Base-by-base conservation (phyloP, 2,797 vertebrate genomes). In the Peromyscus melanophrys region DNA sequence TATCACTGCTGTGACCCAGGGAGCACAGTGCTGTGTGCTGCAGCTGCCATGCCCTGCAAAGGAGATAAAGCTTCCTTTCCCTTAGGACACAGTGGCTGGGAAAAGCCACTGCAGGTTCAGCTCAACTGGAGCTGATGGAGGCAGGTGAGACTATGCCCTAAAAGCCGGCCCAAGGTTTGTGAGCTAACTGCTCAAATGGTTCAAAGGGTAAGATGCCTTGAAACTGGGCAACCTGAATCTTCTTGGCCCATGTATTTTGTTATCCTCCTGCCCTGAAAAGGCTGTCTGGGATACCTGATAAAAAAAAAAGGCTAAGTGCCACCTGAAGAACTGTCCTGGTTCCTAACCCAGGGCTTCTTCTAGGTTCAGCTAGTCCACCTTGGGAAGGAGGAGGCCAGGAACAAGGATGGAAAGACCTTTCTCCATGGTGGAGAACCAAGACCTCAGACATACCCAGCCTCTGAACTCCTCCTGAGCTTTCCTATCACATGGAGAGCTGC, bases 61-160 rank as follows among this genome's bases (percentile, higher is more conserved):
- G 71, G 93, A 76, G 57, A 65, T 14, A 29, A 27, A 23, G 76
- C 0, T 8, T 31, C 19, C 57, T 34, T 82, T 52, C 9, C 67
- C 94, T 46, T 52, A 65, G 73, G 83, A 65, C 46, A 14, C 8
- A 17, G 86, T 0, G 34, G 37, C 69, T 78, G 67, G 10, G 80
- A 76, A 89, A 55, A 91, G 88, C 81, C 25, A 17, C 43, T 5
- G 52, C 16, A 43, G 84, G 34, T 16, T 55, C 69, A 69, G 0
- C 6, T 49, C n/a, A 43, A 25, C 0, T 0, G 67, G 67, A 52
- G 78, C 37, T 12, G 65, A 19, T 0, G 1, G 0, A 12, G 92
- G 61, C 77, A 55, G 83, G 52, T 0, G 16, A 49, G 16, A 21
- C 46, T 17, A 0, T 0, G 3, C 31, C 71, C n/a, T 40, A 2